phyloP scores from a whole-genome alignment of 2,888 invertebrate species.

The Tortricodes alternella region DNA sequence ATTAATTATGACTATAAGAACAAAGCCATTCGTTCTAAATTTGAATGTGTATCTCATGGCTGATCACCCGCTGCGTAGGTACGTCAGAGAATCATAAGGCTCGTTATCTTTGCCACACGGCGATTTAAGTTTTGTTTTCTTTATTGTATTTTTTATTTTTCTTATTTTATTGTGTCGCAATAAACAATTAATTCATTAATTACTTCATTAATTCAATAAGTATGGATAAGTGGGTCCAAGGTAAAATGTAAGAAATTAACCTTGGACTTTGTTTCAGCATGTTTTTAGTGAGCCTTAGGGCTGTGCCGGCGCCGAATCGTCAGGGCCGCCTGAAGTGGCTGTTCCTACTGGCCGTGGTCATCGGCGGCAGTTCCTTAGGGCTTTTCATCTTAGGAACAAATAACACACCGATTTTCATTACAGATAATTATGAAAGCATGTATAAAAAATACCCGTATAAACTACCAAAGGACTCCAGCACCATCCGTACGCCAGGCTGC shows the following conservation, averaged over 20 bases:
- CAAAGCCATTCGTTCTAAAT: no score
- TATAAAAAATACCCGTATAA: neutral
- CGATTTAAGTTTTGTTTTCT: no score
- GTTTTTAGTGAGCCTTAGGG: neutral
- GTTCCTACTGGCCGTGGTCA: neutral
- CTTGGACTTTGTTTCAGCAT: neutral
- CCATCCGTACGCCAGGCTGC: slow-evolving; percentile 83
- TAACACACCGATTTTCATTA: slow-evolving; percentile 13
- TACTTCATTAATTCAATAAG: no score
- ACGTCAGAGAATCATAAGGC: no score
- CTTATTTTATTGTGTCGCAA: no score
- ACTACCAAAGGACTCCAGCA: slow-evolving; percentile 34
- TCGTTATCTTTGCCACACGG: no score
- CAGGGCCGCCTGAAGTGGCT: neutral
- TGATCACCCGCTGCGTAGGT: no score
- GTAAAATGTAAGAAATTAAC: neutral
- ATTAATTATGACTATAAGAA: no score
- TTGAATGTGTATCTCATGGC: no score
- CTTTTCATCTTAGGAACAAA: neutral
- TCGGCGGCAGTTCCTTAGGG: neutral
- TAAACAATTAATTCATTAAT: no score
- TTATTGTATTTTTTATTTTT: no score
- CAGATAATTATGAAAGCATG: slow-evolving; percentile 38
- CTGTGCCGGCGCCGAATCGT: neutral
- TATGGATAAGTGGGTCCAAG: no score